These are phyloP conservation scores for Cichlasoma orientale DNA, from an alignment of 2,797 vertebrate genomes.

Conservation along the genomic window DNA sequence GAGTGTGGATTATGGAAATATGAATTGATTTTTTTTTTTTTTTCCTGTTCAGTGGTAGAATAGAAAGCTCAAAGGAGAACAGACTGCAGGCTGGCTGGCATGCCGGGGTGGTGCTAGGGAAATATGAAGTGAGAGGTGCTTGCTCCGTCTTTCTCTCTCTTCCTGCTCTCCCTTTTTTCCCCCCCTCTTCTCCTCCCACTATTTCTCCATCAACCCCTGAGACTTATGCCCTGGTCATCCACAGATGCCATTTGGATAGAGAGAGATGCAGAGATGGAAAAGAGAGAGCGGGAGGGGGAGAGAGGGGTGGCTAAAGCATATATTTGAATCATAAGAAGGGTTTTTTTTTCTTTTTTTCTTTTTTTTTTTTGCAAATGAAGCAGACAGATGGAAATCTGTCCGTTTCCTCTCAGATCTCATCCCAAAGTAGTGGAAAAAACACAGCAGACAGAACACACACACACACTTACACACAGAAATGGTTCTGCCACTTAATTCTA, in stretches of 20 bases:
- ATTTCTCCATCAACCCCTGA: conserved; percentile 76
- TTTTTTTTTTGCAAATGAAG: conserved; percentile 73
- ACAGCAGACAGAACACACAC: conserved; percentile 40
- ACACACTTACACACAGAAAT: conserved; percentile 20
- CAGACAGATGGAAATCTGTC: conserved; percentile 84
- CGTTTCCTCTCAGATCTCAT: conserved; percentile 79
- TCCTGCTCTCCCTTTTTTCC: conserved; percentile 21
- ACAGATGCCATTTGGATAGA: conserved; percentile 91
- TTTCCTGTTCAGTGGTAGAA: conserved; percentile 87
- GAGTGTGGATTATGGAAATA: conserved; percentile 99
- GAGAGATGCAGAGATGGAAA: conserved; percentile 51
- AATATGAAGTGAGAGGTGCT: conserved; percentile 91
- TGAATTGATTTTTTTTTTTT: conserved; percentile 91
- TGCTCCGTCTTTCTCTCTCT: conserved; percentile 69
- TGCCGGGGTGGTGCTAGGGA: conserved; percentile 86
- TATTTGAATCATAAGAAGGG: conserved; percentile 89
- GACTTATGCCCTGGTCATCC: conserved; percentile 90
- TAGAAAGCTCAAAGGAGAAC: conserved; percentile 91
- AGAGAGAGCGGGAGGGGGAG: conserved; percentile 34
- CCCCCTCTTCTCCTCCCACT: conserved; percentile 40
- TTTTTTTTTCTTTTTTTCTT: conserved; percentile 38
- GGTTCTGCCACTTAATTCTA: conserved; percentile 56
- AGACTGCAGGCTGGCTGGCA: conserved; percentile 91
- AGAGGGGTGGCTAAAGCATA: conserved; percentile 82
- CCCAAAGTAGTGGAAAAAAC: conserved; percentile 72